Base-by-base conservation (phyloP, 2,113 vertebrate genomes). In the Neodontobutis hainanensis region DNA sequence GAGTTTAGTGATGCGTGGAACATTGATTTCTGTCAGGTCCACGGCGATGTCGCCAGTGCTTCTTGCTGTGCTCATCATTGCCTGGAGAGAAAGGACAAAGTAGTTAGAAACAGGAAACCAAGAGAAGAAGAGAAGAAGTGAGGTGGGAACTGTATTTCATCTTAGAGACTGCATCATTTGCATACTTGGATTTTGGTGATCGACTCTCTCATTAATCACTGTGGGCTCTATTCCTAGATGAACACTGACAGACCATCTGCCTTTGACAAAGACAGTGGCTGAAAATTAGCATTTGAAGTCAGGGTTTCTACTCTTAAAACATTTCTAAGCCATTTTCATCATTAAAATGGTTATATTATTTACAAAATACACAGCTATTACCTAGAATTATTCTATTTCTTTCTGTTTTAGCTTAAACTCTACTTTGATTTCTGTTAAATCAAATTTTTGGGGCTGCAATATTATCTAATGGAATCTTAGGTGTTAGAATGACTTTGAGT, bases 1-100 rank as follows among this genome's bases (percentile, higher is more conserved):
- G 43, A 95, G 87, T 77, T 94, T 98, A 27, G 90, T 93, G 77
- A 93, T 88, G 70, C 92, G 92, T 0, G 93, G 94, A 11, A 89
- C 91, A 5, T 91, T 92, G 16, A 90, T 94, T 49, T 97, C 96
- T 0, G 95, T 96, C 60, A 99, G 92, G 74, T 98, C 97, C 94
- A 98, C 93, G 46, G 97, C 96, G 0, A 99, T 95, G 75, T 97
- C 95, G 4, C 95, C 95, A 84, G 97, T 90, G 79, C 95, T 97
- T 81, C 94, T 94, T 75, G 95, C 93, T 51, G 95, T 94, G 27
- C 93, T 92, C 87, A 97, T 96, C 87, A 96, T 97, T 80, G 94
- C 93, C 98, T 99, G 67, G 45, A 76, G 8, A 46, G 35, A 8
- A 61, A n/a, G 9, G 48, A 68, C 46, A 34, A 46, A 35, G 43